Evolutionary conservation across 92 coral and sea anemone genomes (phyloP), one percentile per base, ranked within the genome.

Genomic region (Paramuricea clavata): DNA sequence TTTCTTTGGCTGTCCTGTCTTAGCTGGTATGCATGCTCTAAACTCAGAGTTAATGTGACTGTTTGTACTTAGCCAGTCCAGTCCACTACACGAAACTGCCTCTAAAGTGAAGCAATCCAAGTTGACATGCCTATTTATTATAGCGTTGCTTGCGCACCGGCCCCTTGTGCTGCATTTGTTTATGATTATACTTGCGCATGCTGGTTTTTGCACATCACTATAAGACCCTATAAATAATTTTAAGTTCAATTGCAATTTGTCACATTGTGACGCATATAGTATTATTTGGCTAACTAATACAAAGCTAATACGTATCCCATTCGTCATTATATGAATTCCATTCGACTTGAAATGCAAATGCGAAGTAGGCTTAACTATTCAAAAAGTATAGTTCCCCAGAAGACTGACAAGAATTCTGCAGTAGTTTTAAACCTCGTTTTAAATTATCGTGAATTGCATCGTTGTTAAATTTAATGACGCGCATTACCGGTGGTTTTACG

Each of bases 401-500:
- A 60, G 9, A 60, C 31, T 28, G 31, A 23, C 9, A 60, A 27
- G 8, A 60, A 2, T 12, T 9, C 68, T 19, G 31, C 10, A 12
- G 28, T 60, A 15, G 8, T 11, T 10, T 52, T 12, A 52, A n/a
- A n/a, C n/a, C n/a, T n/a, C n/a, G n/a, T 16, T 52, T 26, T 10
- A 26, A 26, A 23, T 12, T 1, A 60, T 22, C 68, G 21, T 26
- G 32, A 27, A 60, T 9, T 60, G 5, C 68, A 21, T n/a, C 32
- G 68, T 65, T 28, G 36, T 56, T 8, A 47, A n/a, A 22, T 78
- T 57, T 12, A 21, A 28, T 52, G 82, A 35, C 73, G 49, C 70
- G 32, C 21, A 31, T 78, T 54, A 30, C 65, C 16, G 44, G 83
- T 23, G 50, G 54, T 39, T 13, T 34, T 31, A 28, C 72, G 31